Evolutionary conservation across 1,140 invertebrate species (phyloP).

Genomic region (Coptotermes formosanus): DNA sequence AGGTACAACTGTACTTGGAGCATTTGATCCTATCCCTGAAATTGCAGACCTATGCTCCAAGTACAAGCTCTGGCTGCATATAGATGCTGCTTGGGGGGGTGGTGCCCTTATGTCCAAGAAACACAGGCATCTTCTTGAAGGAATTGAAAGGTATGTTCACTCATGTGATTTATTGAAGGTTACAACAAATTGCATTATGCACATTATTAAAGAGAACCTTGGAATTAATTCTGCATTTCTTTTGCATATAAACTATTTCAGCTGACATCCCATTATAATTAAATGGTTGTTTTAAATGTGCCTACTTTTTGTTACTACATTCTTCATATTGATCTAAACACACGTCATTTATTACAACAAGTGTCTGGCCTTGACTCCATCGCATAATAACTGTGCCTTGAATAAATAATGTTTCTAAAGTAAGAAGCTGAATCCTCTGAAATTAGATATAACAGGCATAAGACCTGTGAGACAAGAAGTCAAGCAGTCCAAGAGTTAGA

Average conservation of each 20-base stretch:
- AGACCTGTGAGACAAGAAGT: too few relatives aligned
- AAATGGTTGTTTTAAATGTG: too few relatives aligned
- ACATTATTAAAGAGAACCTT: not conserved
- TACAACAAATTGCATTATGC: not conserved
- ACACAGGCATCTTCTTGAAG: conserved; percentile 73
- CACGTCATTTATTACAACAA: too few relatives aligned
- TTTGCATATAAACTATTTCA: not conserved
- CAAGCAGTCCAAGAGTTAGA: too few relatives aligned
- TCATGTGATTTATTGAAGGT: too few relatives aligned
- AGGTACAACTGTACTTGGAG: conserved; percentile 65
- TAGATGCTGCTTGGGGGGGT: conserved; percentile 94
- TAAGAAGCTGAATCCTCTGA: too few relatives aligned
- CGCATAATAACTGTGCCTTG: too few relatives aligned
- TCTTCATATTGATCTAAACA: too few relatives aligned
- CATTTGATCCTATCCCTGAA: conserved; percentile 82
- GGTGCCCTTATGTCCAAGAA: conserved; percentile 82
- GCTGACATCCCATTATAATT: not conserved
- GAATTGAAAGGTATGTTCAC: conserved; percentile 65
- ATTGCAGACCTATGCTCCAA: conserved; percentile 81
- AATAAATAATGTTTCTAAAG: too few relatives aligned
- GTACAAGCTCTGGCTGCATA: conserved; percentile 89
- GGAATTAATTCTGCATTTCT: not conserved
- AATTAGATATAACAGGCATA: too few relatives aligned
- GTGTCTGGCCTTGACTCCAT: too few relatives aligned
- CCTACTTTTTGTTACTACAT: too few relatives aligned